Percentiles rank a stretch among this genome's conserved stretches.
phyloP scores from a whole-genome alignment of 2,888 invertebrate genomes.

The Sussaba pulchella region DNA sequence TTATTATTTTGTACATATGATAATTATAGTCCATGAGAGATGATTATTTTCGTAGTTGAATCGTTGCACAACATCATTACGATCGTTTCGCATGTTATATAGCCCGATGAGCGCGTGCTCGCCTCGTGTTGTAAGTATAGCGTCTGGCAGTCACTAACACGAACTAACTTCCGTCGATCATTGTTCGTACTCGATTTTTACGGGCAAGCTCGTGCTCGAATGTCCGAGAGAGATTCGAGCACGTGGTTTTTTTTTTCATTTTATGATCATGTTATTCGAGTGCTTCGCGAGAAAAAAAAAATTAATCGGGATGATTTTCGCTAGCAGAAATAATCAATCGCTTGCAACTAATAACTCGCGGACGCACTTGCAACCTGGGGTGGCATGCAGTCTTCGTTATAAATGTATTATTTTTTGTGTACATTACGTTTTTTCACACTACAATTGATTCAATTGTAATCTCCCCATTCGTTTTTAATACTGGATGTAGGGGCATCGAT shows the following conservation, averaged over 20 bases:
- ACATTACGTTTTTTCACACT: constrained; percentile 79
- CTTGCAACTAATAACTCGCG: constrained; percentile 77
- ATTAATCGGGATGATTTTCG: background rate
- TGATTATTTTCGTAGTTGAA: constrained; percentile 53
- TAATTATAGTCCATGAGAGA: constrained; percentile 22
- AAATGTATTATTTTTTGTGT: constrained; percentile 76
- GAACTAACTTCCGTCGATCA: constrained; percentile 73
- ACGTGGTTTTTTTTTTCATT: background rate
- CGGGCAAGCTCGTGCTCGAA: constrained; percentile 8
- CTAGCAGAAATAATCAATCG: constrained; percentile 67
- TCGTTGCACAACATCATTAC: constrained; percentile 49
- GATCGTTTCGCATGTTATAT: constrained; percentile 76
- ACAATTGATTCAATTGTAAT: constrained; percentile 80
- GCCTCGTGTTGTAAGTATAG: constrained; percentile 82
- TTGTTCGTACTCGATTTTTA: constrained; percentile 22
- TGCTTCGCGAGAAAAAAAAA: background rate
- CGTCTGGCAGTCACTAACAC: constrained; percentile 80
- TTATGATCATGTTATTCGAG: background rate
- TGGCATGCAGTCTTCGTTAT: constrained; percentile 76
- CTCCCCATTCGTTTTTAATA: constrained; percentile 75
- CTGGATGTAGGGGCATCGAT: constrained; percentile 69
- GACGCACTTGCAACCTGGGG: constrained; percentile 82
- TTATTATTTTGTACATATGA: constrained; percentile 49
- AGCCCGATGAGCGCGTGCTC: constrained; percentile 75
- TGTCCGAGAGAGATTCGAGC: constrained; percentile 29